A percentile compares a stretch with the other conserved stretches of the same genome.
Conservation (phyloP, 2,113 vertebrate genomes). For the Synodontis membranacea region DNA sequence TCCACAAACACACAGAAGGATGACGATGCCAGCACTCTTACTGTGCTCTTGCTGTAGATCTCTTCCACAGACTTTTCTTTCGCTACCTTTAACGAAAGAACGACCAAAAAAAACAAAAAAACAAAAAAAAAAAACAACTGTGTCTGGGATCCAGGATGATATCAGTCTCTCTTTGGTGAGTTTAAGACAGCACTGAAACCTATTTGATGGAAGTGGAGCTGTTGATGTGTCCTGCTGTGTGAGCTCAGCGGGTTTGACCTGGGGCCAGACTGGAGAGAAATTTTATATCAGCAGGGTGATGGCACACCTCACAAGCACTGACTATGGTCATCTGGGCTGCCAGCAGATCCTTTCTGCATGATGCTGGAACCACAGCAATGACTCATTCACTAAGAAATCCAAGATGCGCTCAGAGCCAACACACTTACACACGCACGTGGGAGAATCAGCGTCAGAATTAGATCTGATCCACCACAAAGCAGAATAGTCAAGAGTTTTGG, state of each 20-base stretch:
- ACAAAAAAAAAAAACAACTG: neutral
- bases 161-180: neutral
- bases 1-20: conserved; percentile 3
- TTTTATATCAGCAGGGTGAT: conserved; percentile 25
- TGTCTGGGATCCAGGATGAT: neutral
- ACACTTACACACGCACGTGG: conserved; percentile 30
- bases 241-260: conserved; percentile 28
- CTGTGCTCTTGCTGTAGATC: neutral
- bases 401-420: conserved; percentile 16
- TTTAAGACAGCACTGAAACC: conserved; percentile 18
- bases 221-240: conserved; percentile 29
- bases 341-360: conserved; percentile 37
- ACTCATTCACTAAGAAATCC: conserved; percentile 30
- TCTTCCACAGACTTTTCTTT: neutral
- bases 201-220: conserved; percentile 47
- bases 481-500: no score
- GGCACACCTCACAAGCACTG: conserved; percentile 29
- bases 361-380: conserved; percentile 35
- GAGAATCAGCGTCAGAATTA: conserved; percentile 43
- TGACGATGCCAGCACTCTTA: conserved; percentile 12
- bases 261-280: conserved; percentile 16
- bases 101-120: no score
- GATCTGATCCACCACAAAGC: conserved; percentile 41
- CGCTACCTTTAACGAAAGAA: neutral
- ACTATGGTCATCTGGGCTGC: conserved; percentile 20